These are phyloP conservation scores for Danio tinwini DNA, from an alignment of 2,797 vertebrate genomes.

Conservation along the genomic window DNA sequence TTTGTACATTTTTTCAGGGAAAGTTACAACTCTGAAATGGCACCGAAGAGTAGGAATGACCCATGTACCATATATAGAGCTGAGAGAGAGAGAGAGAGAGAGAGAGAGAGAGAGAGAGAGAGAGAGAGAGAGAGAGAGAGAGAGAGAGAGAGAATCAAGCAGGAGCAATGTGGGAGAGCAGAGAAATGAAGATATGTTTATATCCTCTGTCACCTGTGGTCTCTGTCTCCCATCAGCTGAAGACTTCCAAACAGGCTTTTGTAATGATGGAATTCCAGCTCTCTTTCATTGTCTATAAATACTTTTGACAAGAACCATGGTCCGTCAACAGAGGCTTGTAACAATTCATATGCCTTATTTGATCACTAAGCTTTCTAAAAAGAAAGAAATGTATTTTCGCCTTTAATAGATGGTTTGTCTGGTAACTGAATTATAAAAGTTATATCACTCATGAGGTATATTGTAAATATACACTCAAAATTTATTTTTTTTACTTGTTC, in stretches of 20 bases:
- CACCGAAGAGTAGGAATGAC: too few relatives aligned
- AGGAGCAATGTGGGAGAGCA: constrained; percentile 6
- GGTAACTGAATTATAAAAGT: too few relatives aligned
- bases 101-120: not conserved
- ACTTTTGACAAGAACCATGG: constrained; percentile 32
- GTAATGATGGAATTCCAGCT: constrained; percentile 38
- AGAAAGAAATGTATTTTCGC: too few relatives aligned
- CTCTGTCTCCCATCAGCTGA: constrained; percentile 58
- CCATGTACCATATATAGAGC: constrained; percentile 54
- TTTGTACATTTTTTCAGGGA: too few relatives aligned
- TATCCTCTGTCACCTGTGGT: constrained; percentile 63
- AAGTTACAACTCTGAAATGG: too few relatives aligned
- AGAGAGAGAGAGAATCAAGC: too few relatives aligned
- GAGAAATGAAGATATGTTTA: constrained; percentile 64
- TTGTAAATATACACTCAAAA: too few relatives aligned
- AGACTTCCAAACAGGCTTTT: constrained; percentile 63
- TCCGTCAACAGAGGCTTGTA: constrained; percentile 17
- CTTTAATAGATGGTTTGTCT: too few relatives aligned
- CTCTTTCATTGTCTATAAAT: constrained; percentile 50
- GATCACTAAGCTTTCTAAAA: constrained; percentile 10
- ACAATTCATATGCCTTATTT: constrained; percentile 35
- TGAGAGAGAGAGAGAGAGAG: constrained; percentile 7
- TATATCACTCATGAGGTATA: too few relatives aligned
- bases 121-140: not conserved
- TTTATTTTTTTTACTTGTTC: too few relatives aligned